These are phyloP conservation scores for Andrena camellia DNA, from an alignment of 2,888 invertebrate species.

Conservation along the genomic window DNA sequence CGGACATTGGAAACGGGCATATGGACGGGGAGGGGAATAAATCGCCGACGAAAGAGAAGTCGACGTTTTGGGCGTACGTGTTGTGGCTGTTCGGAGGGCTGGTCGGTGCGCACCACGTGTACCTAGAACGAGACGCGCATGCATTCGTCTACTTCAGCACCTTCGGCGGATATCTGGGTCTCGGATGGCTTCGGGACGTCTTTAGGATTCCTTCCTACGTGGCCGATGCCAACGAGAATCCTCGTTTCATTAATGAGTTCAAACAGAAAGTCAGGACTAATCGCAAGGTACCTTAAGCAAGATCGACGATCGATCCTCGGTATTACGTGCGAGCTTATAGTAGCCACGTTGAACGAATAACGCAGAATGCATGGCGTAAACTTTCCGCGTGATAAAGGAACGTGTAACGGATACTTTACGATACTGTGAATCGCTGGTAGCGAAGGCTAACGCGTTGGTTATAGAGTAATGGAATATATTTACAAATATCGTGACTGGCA, in stretches of 20 bases:
- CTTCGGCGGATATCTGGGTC: conserved; percentile 92
- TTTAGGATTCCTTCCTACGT: conserved; percentile 95
- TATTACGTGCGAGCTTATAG: too few species aligned
- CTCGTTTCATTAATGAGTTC: conserved; percentile 88
- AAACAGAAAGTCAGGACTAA: conserved; percentile 87
- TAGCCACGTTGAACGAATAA: too few species aligned
- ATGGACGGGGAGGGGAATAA: neutral
- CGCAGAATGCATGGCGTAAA: neutral
- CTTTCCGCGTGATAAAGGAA: neutral
- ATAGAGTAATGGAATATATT: neutral
- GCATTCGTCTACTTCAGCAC: conserved; percentile 96
- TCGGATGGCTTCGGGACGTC: conserved; percentile 95
- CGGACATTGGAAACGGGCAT: conserved; percentile 16
- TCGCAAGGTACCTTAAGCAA: conserved; percentile 87
- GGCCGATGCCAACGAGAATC: conserved; percentile 92
- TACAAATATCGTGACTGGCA: neutral
- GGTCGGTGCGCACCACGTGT: conserved; percentile 96
- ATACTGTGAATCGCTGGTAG: neutral
- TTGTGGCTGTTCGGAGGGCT: conserved; percentile 95
- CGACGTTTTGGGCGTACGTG: conserved; percentile 90
- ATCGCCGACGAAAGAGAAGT: conserved; percentile 79
- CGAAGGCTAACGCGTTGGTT: neutral
- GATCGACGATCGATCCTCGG: neutral
- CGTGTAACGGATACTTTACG: neutral
- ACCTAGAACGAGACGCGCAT: conserved; percentile 94